These are phyloP conservation scores for Drosophila kambysellisi DNA, from an alignment of 2,888 invertebrate genomes.

Conservation along the genomic window DNA sequence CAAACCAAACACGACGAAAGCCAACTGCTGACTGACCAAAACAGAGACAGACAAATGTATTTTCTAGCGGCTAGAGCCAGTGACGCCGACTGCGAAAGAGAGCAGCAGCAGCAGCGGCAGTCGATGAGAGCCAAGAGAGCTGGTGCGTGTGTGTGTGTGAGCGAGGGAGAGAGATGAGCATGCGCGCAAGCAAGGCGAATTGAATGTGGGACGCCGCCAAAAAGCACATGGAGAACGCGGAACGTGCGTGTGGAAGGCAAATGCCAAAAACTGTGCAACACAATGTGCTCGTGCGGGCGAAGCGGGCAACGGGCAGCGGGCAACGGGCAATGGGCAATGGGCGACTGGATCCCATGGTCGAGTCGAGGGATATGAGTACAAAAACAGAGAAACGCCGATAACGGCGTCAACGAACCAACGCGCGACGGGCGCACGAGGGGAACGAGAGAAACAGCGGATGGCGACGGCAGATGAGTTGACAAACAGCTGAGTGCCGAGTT, in stretches of 20 bases:
- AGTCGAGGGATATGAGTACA: constrained; percentile 80
- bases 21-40: constrained; percentile 86
- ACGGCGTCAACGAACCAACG: constrained; percentile 73
- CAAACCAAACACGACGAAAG: constrained; percentile 83
- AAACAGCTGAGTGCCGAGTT: constrained; percentile 79
- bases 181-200: constrained; percentile 40
- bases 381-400: constrained; percentile 84
- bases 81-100: constrained; percentile 51
- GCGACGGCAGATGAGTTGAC: constrained; percentile 80
- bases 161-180: constrained; percentile 26
- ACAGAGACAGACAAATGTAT: constrained; percentile 85
- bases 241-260: constrained; percentile 78
- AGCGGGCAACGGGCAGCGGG: constrained; percentile 32
- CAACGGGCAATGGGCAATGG: constrained; percentile 46
- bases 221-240: constrained; percentile 70
- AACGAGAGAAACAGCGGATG: constrained; percentile 69
- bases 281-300: constrained; percentile 59
- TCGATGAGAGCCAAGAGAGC: constrained; percentile 20
- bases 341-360: constrained; percentile 42
- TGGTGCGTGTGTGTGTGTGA: constrained; percentile 14
- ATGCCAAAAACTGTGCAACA: constrained; percentile 81
- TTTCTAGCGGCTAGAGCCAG: constrained; percentile 73
- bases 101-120: not conserved
- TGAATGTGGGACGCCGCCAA: constrained; percentile 78
- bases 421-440: constrained; percentile 25